A percentile compares a stretch with the other conserved stretches of the same genome.
These are phyloP conservation scores for Bathynomus jamesi DNA, from an alignment of 1,140 invertebrate species.

Conservation along the genomic window DNA sequence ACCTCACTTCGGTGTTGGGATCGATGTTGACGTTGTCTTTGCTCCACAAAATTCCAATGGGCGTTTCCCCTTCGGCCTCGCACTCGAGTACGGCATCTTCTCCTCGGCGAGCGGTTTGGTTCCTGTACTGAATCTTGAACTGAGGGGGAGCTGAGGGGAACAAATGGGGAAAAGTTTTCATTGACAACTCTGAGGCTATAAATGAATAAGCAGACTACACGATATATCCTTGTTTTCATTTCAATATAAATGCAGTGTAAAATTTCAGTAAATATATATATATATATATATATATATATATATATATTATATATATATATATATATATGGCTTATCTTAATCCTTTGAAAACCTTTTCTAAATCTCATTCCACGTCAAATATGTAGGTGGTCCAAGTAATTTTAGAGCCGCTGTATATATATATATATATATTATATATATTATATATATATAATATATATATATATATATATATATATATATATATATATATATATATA, in stretches of 20 bases:
- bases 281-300: conserved; percentile 8
- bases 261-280: background rate
- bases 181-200: too few species aligned
- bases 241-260: background rate
- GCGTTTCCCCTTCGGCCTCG: conserved; percentile 92
- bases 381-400: too few species aligned
- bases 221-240: too few species aligned
- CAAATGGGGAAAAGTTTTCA: background rate
- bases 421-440: too few species aligned
- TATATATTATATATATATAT: conserved; percentile 10
- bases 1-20: conserved; percentile 61
- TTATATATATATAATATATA: too few species aligned
- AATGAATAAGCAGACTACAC: too few species aligned
- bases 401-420: too few species aligned
- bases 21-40: conserved; percentile 86
- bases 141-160: conserved; percentile 71
- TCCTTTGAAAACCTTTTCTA: too few species aligned
- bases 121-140: conserved; percentile 83
- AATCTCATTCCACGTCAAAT: too few species aligned
- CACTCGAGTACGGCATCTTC: conserved; percentile 88
- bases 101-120: conserved; percentile 78
- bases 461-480: too few species aligned
- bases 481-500: too few species aligned
- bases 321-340: too few species aligned
- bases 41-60: conserved; percentile 91